phyloP scores from a whole-genome alignment of 2,888 invertebrate species.

The Lasioglossum marginatum region DNA sequence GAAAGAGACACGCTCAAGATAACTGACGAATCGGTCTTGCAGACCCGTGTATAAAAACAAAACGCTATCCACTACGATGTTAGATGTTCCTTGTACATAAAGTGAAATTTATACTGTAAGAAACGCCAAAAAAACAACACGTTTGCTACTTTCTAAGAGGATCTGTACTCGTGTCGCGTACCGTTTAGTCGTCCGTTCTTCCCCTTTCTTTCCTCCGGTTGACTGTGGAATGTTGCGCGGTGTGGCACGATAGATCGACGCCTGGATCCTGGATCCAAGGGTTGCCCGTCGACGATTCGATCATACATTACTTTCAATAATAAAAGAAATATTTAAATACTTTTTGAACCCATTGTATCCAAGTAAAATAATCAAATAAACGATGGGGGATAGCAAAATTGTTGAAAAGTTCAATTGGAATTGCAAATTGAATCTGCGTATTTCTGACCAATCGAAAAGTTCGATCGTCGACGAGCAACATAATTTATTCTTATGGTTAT shows the following conservation, averaged over 20 bases:
- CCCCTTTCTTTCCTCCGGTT: slow-evolving; percentile 36
- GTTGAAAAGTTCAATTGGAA: not conserved
- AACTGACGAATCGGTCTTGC: slow-evolving; percentile 64
- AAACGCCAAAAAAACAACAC: slow-evolving; percentile 66
- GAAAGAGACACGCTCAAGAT: slow-evolving; percentile 62
- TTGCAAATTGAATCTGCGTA: slow-evolving; percentile 7
- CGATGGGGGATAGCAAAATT: not conserved
- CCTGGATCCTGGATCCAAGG: slow-evolving; percentile 18
- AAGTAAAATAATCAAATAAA: not conserved
- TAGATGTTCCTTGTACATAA: slow-evolving; percentile 82
- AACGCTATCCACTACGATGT: slow-evolving; percentile 77
- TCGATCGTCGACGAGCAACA: slow-evolving; percentile 37
- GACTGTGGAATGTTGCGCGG: slow-evolving; percentile 53
- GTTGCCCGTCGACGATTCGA: slow-evolving; percentile 32
- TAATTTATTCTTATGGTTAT: slow-evolving; percentile 31
- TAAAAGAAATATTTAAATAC: not conserved
- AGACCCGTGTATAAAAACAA: slow-evolving; percentile 72
- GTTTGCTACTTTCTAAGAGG: slow-evolving; percentile 76
- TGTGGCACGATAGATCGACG: slow-evolving; percentile 27
- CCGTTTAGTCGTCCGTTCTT: slow-evolving; percentile 60
- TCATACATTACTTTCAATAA: too few relatives aligned
- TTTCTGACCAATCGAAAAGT: slow-evolving; percentile 14
- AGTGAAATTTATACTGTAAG: slow-evolving; percentile 76
- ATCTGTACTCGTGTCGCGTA: slow-evolving; percentile 65
- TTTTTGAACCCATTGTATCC: not conserved